Conservation (phyloP, 35 echinoderm and acorn worm genomes). For the Ophioderma brevispina region DNA sequence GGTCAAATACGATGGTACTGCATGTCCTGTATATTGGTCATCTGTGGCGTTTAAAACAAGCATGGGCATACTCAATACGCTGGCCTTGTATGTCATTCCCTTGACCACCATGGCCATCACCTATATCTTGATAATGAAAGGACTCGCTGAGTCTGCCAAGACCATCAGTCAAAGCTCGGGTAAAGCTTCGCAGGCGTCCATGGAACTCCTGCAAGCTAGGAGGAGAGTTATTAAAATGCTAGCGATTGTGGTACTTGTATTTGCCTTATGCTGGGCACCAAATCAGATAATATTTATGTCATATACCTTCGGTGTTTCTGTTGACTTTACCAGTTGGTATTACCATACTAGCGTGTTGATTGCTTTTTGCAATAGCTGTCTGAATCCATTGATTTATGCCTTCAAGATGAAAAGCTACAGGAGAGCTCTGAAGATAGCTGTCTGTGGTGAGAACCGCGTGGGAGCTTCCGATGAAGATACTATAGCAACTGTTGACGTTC, state of each 20-base stretch:
- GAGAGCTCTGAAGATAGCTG: background rate
- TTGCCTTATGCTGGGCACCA: slow-evolving; percentile 45
- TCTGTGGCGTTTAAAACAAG: background rate
- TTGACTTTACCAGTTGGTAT: slow-evolving; percentile 21
- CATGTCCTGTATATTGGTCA: background rate
- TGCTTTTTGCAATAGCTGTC: slow-evolving; percentile 41
- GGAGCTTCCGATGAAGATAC: background rate
- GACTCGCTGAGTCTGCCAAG: background rate
- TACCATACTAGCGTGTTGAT: slow-evolving; percentile 33
- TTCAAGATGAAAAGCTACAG: slow-evolving; percentile 24
- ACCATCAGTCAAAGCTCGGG: background rate
- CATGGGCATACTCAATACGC: background rate
- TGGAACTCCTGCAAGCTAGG: slow-evolving; percentile 16
- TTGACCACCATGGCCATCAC: background rate
- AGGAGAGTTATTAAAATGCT: slow-evolving; percentile 45
- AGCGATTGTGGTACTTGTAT: slow-evolving; percentile 16
- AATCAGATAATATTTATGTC: slow-evolving; percentile 42
- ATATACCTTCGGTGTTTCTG: slow-evolving; percentile 17
- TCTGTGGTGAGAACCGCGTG: background rate
- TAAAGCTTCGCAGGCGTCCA: background rate
- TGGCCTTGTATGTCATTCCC: background rate
- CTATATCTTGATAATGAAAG: background rate
- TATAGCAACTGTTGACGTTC: background rate
- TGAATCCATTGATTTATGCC: slow-evolving; percentile 62
- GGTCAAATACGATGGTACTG: background rate